Conservation (phyloP, 2,888 invertebrate species). For the Creontiades dilutus region DNA sequence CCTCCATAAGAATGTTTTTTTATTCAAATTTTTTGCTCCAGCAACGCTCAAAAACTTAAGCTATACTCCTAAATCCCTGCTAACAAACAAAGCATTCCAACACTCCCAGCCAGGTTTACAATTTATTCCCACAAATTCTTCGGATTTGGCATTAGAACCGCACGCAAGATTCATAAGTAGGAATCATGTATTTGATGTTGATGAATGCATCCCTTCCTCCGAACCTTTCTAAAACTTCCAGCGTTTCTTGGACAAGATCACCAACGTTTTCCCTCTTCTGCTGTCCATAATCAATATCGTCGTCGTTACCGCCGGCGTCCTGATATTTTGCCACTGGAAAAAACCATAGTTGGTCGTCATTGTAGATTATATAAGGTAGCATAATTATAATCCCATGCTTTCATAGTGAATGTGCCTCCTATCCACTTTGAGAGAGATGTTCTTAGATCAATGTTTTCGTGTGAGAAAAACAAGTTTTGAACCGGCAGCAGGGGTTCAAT, state of each 20-base stretch:
- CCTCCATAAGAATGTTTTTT: neutral
- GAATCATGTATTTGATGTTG: slow-evolving; percentile 98
- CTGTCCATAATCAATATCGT: slow-evolving; percentile 93
- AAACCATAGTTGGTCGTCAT: neutral
- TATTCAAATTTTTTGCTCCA: neutral
- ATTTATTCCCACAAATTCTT: neutral
- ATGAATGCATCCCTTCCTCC: slow-evolving; percentile 98
- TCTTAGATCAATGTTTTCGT: too few species aligned
- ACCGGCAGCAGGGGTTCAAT: too few species aligned
- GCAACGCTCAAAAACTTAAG: too few species aligned
- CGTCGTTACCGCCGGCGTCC: slow-evolving; percentile 81
- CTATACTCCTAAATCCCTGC: neutral
- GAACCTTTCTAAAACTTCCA: slow-evolving; percentile 93
- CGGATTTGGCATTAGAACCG: slow-evolving; percentile 35
- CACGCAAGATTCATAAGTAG: slow-evolving; percentile 96
- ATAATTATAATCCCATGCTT: too few species aligned
- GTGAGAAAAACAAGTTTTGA: too few species aligned
- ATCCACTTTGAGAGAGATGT: too few species aligned
- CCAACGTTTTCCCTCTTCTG: slow-evolving; percentile 92
- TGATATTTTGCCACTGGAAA: slow-evolving; percentile 39
- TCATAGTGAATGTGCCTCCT: too few species aligned
- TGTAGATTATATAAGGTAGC: too few species aligned
- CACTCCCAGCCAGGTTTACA: neutral
- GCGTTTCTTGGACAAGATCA: slow-evolving; percentile 94
- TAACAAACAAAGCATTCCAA: neutral